These are phyloP conservation scores for Embidobia sp. DNA, from an alignment of 2,888 invertebrate genomes.

Conservation along the genomic window DNA sequence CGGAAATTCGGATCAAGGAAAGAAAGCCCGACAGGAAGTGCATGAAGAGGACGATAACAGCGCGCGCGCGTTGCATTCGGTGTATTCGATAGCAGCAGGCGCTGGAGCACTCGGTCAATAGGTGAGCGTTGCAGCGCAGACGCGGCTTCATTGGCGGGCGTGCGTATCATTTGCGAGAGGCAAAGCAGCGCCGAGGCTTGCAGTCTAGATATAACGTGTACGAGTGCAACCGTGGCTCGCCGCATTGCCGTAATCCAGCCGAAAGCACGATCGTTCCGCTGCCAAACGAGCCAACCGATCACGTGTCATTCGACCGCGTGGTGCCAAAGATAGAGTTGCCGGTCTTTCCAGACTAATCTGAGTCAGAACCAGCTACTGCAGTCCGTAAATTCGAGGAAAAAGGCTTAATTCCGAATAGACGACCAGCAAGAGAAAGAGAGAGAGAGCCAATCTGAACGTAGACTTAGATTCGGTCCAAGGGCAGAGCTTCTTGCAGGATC, in stretches of 20 bases:
- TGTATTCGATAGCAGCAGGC: constrained; percentile 37
- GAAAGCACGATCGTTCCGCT: constrained; percentile 4
- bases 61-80: constrained; percentile 55
- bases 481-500: too few species aligned
- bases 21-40: too few species aligned
- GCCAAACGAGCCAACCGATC: constrained; percentile 8
- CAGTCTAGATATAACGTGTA: constrained; percentile 60
- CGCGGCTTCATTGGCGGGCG: constrained; percentile 71
- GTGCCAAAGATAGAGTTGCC: not conserved
- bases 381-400: too few species aligned
- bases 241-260: constrained; percentile 74
- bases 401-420: too few species aligned
- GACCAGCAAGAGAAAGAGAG: too few species aligned
- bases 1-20: too few species aligned
- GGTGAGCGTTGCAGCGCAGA: constrained; percentile 78
- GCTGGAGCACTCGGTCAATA: constrained; percentile 78
- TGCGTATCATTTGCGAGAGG: constrained; percentile 64
- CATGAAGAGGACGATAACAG: not conserved
- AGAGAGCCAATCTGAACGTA: too few species aligned
- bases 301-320: constrained; percentile 26
- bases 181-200: constrained; percentile 47
- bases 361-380: too few species aligned
- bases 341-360: too few species aligned
- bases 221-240: constrained; percentile 69
- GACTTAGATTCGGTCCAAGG: too few species aligned